These are phyloP conservation scores for Alfaro cultratus DNA, from an alignment of 2,797 vertebrate species.

Conservation along the genomic window DNA sequence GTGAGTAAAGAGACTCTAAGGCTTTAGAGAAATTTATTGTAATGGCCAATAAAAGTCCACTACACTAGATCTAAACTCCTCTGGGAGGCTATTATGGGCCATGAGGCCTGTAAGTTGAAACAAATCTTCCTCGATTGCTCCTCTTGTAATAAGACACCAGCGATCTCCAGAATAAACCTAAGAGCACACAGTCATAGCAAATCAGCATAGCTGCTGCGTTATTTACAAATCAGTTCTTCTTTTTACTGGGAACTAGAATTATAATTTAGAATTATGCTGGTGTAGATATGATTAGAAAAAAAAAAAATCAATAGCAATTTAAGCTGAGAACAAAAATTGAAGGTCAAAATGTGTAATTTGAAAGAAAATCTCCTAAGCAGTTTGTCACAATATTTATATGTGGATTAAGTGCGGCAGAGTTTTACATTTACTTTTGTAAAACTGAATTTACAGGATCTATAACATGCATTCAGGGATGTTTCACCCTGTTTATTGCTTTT, in stretches of 20 bases:
- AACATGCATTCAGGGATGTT: too few relatives aligned
- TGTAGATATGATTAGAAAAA: background rate
- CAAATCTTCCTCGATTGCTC: slow-evolving; percentile 54
- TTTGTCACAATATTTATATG: background rate
- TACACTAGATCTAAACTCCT: slow-evolving; percentile 58
- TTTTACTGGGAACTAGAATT: background rate
- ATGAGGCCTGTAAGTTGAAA: slow-evolving; percentile 55
- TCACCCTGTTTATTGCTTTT: too few relatives aligned
- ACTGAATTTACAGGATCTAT: background rate
- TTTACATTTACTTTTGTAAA: background rate
- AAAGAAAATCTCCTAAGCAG: background rate
- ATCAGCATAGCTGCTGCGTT: background rate
- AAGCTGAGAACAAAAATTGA: background rate
- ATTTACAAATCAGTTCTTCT: background rate
- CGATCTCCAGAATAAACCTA: background rate
- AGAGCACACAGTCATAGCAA: background rate
- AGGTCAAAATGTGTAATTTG: background rate
- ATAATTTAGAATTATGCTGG: background rate
- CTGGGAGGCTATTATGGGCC: slow-evolving; percentile 61
- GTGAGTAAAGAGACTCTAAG: slow-evolving; percentile 39
- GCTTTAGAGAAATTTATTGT: slow-evolving; percentile 62
- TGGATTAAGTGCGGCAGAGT: background rate
- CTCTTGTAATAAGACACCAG: slow-evolving; percentile 24
- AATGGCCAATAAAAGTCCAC: slow-evolving; percentile 61
- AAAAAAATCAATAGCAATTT: background rate